Base-by-base conservation (phyloP, 2,797 vertebrate genomes). In the Netta rufina region DNA sequence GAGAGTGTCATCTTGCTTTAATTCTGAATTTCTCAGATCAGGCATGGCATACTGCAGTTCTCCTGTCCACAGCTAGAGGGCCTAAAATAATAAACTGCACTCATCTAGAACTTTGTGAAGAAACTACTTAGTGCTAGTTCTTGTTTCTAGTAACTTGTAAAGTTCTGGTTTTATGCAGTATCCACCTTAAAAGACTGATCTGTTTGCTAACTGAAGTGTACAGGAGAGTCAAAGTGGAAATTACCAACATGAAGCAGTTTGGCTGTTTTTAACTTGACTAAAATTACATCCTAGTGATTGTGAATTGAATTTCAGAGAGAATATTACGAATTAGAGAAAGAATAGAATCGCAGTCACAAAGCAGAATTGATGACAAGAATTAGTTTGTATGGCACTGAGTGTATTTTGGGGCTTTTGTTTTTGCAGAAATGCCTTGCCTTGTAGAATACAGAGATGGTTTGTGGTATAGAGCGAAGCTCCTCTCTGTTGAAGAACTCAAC, bases 391-490 rank as follows among this genome's bases (percentile, higher is more conserved):
- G 69, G 71, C 5, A 8, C 30, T 45, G 20, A 58, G 13, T 38
- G 16, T 67, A 20, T 62, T 41, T 28, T 53, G 38, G 12, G 5
- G 7, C 58, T 93, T 60, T 67, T 95, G 21, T 69, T 82, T 96
- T 96, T 96, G 30, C 95, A 99, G 99, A 97, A 33, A 97, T 97
- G 96, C 98, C 98, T 9, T 99, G 99, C 97, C 98, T 99, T 94
- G 99, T 98, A 19, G 96, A 99, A 91, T 99, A 99, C 96, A 97
- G 93, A 16, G 99, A 99, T 93, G 98, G 98, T 8, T 96, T 95
- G 33, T 99, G 98, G 97, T 99, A 99, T 71, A 98, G 99, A 92
- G 99, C 98, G 73, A 98, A 98, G 84, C 82, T 99, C 38, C 85
- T 98, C 33, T 97, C 97, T 16, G 38, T 99, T 96, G 92, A 94